Conservation (phyloP, 2,113 vertebrate species). For the Saccopteryx bilineata region DNA sequence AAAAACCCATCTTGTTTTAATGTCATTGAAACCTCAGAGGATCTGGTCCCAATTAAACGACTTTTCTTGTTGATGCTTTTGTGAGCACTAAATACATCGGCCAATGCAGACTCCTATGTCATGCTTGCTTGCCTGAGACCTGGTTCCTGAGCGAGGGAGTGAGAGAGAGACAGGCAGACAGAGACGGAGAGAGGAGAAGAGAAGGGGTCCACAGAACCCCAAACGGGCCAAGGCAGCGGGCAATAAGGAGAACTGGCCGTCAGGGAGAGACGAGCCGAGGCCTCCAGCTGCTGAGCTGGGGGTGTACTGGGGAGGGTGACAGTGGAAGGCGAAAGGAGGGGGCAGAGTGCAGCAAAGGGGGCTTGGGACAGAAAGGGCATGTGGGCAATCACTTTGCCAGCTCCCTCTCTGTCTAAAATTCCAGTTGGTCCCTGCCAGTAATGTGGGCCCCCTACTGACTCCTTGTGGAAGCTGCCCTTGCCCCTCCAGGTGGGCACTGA, state of each 20-base stretch:
- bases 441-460: neutral
- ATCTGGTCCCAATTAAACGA: slow-evolving; percentile 78
- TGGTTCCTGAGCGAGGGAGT: neutral
- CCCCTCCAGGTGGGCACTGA: neutral
- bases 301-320: neutral
- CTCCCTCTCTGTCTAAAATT: neutral
- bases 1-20: slow-evolving; percentile 72
- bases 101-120: neutral
- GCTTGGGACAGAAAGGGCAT: neutral
- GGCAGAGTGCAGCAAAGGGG: neutral
- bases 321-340: neutral
- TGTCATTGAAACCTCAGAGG: slow-evolving; percentile 66
- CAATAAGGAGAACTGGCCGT: neutral
- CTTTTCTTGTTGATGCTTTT: slow-evolving; percentile 59
- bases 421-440: neutral
- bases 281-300: neutral
- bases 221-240: too few species aligned
- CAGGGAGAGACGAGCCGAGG: neutral
- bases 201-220: neutral
- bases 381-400: neutral
- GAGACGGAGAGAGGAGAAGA: neutral
- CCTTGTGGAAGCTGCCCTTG: neutral
- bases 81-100: slow-evolving; percentile 42
- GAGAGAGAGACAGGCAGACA: neutral
- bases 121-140: slow-evolving; percentile 1